phyloP scores from a whole-genome alignment of 2,797 vertebrate genomes.

The Nannoperca australis region DNA sequence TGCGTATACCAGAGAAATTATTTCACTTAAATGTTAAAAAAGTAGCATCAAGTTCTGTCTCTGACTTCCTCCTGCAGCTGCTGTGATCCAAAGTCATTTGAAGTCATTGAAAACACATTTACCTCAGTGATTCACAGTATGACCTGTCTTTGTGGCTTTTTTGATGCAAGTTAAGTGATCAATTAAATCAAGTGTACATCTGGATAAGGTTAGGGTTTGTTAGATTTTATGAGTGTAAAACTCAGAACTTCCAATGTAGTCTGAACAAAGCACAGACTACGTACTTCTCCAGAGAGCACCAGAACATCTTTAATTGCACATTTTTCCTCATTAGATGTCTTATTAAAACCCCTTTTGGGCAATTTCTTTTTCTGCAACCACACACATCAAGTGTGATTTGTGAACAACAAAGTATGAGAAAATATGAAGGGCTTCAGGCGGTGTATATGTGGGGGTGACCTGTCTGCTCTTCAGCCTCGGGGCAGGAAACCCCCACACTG shows the following conservation, averaged over 20 bases:
- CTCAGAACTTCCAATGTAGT: conserved; percentile 23
- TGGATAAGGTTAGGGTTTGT: conserved; percentile 48
- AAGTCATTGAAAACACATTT: conserved; percentile 43
- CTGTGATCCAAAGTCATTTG: conserved; percentile 27
- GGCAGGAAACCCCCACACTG: conserved; percentile 56
- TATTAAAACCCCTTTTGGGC: conserved; percentile 14
- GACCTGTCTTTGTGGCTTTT: conserved; percentile 48
- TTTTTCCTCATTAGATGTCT: conserved; percentile 26
- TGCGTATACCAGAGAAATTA: background rate
- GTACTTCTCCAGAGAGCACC: conserved; percentile 18
- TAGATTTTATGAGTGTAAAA: conserved; percentile 48
- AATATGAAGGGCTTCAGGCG: conserved; percentile 42
- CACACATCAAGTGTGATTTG: conserved; percentile 30
- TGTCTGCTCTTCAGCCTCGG: conserved; percentile 32
- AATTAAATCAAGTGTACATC: conserved; percentile 58
- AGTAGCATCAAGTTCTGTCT: background rate
- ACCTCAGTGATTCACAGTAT: conserved; percentile 47
- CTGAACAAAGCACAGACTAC: background rate
- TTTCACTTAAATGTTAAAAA: background rate
- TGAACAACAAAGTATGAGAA: conserved; percentile 35
- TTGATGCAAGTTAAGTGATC: conserved; percentile 35
- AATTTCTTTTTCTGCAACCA: conserved; percentile 26
- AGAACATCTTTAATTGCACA: conserved; percentile 36
- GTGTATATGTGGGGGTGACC: conserved; percentile 61
- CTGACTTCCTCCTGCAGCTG: conserved; percentile 35